Conservation (phyloP, 2,888 invertebrate species). For the Chymomyza procnemis region DNA sequence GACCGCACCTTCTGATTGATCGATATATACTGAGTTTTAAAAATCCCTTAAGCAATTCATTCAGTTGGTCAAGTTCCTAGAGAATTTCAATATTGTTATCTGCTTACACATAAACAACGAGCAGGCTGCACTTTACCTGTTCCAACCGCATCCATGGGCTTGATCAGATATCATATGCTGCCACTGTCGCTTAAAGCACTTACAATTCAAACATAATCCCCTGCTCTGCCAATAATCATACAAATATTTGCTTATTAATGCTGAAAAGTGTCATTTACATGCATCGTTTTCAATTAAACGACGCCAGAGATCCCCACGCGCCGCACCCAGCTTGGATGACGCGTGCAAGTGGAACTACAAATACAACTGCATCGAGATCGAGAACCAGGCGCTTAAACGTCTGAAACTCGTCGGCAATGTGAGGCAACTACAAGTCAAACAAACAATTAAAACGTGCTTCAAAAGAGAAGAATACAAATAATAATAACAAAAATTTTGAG, state of each 20-base stretch:
- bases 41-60: background rate
- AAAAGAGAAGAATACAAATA: background rate
- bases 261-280: slow-evolving; percentile 75
- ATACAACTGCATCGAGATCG: slow-evolving; percentile 23
- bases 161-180: slow-evolving; percentile 50
- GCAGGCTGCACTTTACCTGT: slow-evolving; percentile 49
- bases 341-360: slow-evolving; percentile 36
- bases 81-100: background rate
- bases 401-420: slow-evolving; percentile 18
- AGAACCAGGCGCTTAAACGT: slow-evolving; percentile 52
- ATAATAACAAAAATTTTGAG: background rate
- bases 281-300: slow-evolving; percentile 73
- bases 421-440: slow-evolving; percentile 52
- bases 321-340: slow-evolving; percentile 12
- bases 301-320: slow-evolving; percentile 47
- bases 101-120: background rate
- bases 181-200: slow-evolving; percentile 32
- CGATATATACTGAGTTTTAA: too few relatives aligned
- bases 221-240: slow-evolving; percentile 65
- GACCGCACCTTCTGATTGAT: background rate
- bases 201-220: slow-evolving; percentile 58
- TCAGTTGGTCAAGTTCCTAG: background rate
- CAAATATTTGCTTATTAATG: slow-evolving; percentile 74
- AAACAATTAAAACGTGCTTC: slow-evolving; percentile 67
- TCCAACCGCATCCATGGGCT: slow-evolving; percentile 27